Conservation (phyloP, 2,888 invertebrate species). For the Eristalis pertinax region DNA sequence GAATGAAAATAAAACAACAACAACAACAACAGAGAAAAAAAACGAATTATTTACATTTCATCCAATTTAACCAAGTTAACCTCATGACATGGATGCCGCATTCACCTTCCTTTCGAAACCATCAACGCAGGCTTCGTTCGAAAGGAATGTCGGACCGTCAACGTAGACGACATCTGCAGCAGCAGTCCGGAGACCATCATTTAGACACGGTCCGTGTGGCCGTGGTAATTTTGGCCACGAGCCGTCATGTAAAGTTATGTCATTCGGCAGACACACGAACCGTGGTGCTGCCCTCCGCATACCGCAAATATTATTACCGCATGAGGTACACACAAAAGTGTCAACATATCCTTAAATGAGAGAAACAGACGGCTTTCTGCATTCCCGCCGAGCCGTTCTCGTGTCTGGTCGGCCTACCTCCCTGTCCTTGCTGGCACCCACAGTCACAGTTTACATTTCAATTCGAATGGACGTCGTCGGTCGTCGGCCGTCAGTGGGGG, state of each 20-base stretch:
- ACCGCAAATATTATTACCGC: slow-evolving; percentile 71
- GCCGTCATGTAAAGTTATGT: slow-evolving; percentile 69
- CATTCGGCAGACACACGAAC: slow-evolving; percentile 53
- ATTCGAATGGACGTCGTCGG: slow-evolving; percentile 12
- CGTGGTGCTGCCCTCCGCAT: slow-evolving; percentile 27
- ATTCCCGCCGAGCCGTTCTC: neutral
- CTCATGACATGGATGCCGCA: slow-evolving; percentile 63
- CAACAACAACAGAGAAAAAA: neutral
- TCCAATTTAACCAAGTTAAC: slow-evolving; percentile 62
- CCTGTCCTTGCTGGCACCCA: slow-evolving; percentile 14
- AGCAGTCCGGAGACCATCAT: slow-evolving; percentile 57
- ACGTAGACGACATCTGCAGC: slow-evolving; percentile 67
- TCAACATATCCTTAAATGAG: slow-evolving; percentile 69
- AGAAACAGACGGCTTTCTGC: slow-evolving; percentile 34
- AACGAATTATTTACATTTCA: slow-evolving; percentile 45
- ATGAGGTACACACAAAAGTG: slow-evolving; percentile 70
- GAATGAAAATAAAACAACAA: neutral
- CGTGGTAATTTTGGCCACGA: slow-evolving; percentile 69
- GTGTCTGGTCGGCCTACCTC: slow-evolving; percentile 11
- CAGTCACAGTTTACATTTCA: slow-evolving; percentile 61
- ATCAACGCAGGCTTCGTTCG: slow-evolving; percentile 28
- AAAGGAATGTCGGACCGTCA: slow-evolving; percentile 34
- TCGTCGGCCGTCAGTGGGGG: neutral
- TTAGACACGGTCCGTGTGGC: slow-evolving; percentile 69
- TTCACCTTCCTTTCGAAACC: slow-evolving; percentile 53